Base-by-base conservation (phyloP, 2,797 vertebrate genomes). In the Diplodus sargus region DNA sequence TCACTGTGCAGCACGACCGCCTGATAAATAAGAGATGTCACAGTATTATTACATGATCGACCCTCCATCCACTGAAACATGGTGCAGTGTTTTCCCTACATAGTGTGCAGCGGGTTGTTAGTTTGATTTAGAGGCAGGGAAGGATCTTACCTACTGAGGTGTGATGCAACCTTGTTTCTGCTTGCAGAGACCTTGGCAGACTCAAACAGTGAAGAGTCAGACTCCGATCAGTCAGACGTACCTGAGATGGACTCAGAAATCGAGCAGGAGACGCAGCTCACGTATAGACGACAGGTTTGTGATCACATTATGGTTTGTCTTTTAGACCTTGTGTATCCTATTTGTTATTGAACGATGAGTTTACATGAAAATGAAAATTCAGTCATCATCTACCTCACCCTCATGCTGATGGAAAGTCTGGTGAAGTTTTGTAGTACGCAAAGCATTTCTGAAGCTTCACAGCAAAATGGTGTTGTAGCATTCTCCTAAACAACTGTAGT, bases 191-290 rank as follows among this genome's bases (percentile, higher is more conserved):
- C 92, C 87, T 93, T 99, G 90, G 93, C 95, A 58, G 98, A 99
- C 88, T 99, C 98, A 34, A 97, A 99, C 90, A 99, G 97, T 16
- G 98, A 99, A 83, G 98, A 98, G 84, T 99, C 98, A 0, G 98
- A 99, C 94, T 99, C 98, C 30, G 98, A 99, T 93, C 96, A 98
- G 71, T 99, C 98, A 69, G 98, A 99, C 56, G 97, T 99, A 85
- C 98, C 98, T 87, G 98, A 99, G 94, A 97, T 99, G 95, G 98
- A 99, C 93, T 99, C 98, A 75, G 98, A 99, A 95, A 99, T 99
- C 70, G 98, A 99, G 62, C 98, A 99, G 88, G 98, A 99, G 94
- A 97, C 97, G 0, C 98, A 99, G 93, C 96, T 96, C 73, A 99
- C 97, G 1, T 99, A 99, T 82, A 94, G 96, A 90, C 95, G 98